Evolutionary conservation across 2,113 vertebrate species (phyloP).

Genomic region (Siphamia tubifer): DNA sequence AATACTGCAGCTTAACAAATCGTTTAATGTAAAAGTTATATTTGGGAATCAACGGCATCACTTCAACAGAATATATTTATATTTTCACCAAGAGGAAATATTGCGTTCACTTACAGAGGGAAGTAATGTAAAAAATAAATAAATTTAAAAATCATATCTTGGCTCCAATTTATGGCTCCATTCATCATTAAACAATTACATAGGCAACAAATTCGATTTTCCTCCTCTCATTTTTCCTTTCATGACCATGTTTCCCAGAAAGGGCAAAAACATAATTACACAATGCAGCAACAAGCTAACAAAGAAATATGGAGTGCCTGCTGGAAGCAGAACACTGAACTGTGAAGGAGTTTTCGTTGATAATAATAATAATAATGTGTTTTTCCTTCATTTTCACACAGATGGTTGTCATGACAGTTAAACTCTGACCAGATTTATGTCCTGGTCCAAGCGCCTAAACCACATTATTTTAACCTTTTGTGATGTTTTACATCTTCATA

Average conservation of each 20-base stretch:
- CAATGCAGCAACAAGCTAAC: slow-evolving; percentile 58
- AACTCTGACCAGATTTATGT: too few species aligned
- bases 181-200: slow-evolving; percentile 71
- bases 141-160: slow-evolving; percentile 53
- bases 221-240: slow-evolving; percentile 46
- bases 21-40: slow-evolving; percentile 9
- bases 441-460: too few species aligned
- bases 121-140: slow-evolving; percentile 34
- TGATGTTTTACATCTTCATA: too few species aligned
- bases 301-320: slow-evolving; percentile 62
- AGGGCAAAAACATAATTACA: slow-evolving; percentile 69
- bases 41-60: background rate
- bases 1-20: slow-evolving; percentile 24
- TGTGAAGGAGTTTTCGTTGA: background rate
- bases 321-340: slow-evolving; percentile 33
- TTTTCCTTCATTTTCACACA: slow-evolving; percentile 31
- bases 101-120: slow-evolving; percentile 15
- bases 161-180: slow-evolving; percentile 36
- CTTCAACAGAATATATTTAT: slow-evolving; percentile 18
- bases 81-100: slow-evolving; percentile 21
- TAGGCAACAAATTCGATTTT: slow-evolving; percentile 63
- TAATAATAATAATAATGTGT: slow-evolving; percentile 62
- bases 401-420: slow-evolving; percentile 28
- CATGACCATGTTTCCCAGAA: slow-evolving; percentile 47
- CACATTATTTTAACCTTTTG: too few species aligned